Percentiles rank a stretch among this genome's conserved stretches.
These are phyloP conservation scores for Spermophilus dauricus DNA, from an alignment of 2,113 vertebrate genomes.

Conservation along the genomic window DNA sequence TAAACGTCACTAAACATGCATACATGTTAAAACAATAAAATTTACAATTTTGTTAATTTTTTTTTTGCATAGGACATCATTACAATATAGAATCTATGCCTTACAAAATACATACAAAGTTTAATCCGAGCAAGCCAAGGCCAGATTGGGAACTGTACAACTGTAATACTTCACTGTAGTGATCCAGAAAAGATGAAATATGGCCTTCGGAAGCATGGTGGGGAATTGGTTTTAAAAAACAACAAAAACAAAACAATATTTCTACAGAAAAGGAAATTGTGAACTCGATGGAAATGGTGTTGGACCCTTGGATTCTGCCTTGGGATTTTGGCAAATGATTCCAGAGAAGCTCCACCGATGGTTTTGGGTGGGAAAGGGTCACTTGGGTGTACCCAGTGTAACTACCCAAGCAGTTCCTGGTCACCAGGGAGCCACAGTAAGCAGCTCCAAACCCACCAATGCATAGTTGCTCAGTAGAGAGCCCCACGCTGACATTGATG, in stretches of 20 bases:
- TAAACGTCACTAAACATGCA: constrained; percentile 92
- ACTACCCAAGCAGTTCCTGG: neutral
- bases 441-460: neutral
- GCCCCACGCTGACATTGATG: accelerated
- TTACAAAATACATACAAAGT: constrained; percentile 91
- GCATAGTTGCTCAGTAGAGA: neutral
- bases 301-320: constrained; percentile 75
- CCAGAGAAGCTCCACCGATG: constrained; percentile 61
- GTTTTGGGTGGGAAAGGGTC: constrained; percentile 33
- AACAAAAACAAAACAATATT: constrained; percentile 9
- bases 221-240: constrained; percentile 71
- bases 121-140: constrained; percentile 88
- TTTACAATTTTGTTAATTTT: constrained; percentile 86
- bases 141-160: constrained; percentile 85
- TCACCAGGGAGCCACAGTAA: neutral
- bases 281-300: constrained; percentile 74
- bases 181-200: constrained; percentile 80
- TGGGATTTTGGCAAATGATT: constrained; percentile 68
- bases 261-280: constrained; percentile 47
- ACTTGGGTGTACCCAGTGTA: neutral
- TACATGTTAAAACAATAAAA: constrained; percentile 88
- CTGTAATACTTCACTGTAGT: constrained; percentile 89
- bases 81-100: constrained; percentile 91
- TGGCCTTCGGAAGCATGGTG: constrained; percentile 78
- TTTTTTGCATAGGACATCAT: constrained; percentile 89